Conservation (phyloP, 2,113 vertebrate species). For the Toxotes chatareus region DNA sequence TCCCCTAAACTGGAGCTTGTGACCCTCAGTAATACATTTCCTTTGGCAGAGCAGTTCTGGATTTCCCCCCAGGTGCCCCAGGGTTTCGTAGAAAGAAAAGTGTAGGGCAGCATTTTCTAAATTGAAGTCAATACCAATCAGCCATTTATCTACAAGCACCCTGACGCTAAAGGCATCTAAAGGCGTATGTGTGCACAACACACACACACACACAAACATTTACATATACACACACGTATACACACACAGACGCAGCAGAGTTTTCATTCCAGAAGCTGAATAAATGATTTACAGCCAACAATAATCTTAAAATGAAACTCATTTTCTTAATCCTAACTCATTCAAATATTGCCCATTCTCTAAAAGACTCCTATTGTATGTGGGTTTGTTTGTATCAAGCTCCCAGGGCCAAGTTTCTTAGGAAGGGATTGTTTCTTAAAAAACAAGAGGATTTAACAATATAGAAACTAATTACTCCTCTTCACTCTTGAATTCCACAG, state of each 20-base stretch:
- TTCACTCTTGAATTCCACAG: slow-evolving; percentile 54
- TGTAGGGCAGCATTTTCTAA: slow-evolving; percentile 83
- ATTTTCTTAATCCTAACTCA: slow-evolving; percentile 63
- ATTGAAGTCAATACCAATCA: slow-evolving; percentile 83
- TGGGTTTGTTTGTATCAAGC: slow-evolving; percentile 47
- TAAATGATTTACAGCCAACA: slow-evolving; percentile 53
- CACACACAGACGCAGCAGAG: not conserved
- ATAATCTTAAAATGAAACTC: slow-evolving; percentile 57
- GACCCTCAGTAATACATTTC: slow-evolving; percentile 81
- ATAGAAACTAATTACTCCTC: slow-evolving; percentile 63
- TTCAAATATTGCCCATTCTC: slow-evolving; percentile 45
- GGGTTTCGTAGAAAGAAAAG: slow-evolving; percentile 77
- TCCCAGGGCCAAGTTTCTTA: slow-evolving; percentile 28
- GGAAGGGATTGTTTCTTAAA: slow-evolving; percentile 39
- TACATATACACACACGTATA: not conserved
- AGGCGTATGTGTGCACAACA: slow-evolving; percentile 33
- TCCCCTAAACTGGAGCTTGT: slow-evolving; percentile 75
- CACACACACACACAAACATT: not conserved
- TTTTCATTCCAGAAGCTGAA: slow-evolving; percentile 39
- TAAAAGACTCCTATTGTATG: slow-evolving; percentile 35
- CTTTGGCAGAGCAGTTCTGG: slow-evolving; percentile 74
- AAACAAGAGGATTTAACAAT: slow-evolving; percentile 60
- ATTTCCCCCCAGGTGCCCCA: slow-evolving; percentile 74
- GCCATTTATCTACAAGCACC: slow-evolving; percentile 82
- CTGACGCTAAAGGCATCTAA: slow-evolving; percentile 73